Evolutionary conservation across 2,113 vertebrate genomes (phyloP).

Genomic region (Synodontis membranacea): DNA sequence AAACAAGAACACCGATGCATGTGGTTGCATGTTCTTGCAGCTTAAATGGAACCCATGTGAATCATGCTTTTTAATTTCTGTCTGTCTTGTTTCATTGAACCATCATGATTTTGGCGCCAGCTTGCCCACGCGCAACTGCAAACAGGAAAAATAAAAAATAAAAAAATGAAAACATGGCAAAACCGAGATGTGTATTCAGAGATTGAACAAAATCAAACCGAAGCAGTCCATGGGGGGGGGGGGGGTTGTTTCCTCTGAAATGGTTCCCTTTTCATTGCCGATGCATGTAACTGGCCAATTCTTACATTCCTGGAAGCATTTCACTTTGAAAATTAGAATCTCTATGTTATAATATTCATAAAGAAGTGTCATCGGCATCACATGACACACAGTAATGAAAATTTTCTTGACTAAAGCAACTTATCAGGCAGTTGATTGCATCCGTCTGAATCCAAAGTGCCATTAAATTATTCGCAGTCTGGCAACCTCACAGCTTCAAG

Average conservation of each 20-base stretch:
- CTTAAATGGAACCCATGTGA: background rate
- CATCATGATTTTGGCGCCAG: constrained; percentile 2
- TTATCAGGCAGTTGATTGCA: background rate
- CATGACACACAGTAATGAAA: background rate
- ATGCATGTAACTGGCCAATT: background rate
- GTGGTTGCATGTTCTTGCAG: constrained; percentile 9
- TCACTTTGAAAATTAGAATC: background rate
- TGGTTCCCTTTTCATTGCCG: background rate
- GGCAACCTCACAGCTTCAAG: constrained; percentile 6
- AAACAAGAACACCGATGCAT: background rate
- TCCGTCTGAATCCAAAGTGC: constrained; percentile 9
- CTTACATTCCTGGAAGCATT: background rate
- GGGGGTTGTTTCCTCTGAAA: background rate
- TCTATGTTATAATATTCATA: background rate
- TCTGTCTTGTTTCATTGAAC: constrained; percentile 31
- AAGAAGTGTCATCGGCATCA: background rate
- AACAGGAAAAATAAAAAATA: background rate
- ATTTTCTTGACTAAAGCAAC: background rate
- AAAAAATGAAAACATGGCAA: background rate
- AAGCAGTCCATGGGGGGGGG: background rate
- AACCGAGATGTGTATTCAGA: background rate
- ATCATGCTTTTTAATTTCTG: constrained; percentile 24
- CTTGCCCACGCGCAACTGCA: background rate
- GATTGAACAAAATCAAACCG: background rate
- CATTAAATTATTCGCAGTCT: constrained; percentile 21